phyloP scores from a whole-genome alignment of 2,113 vertebrate species.

The Alces alces region DNA sequence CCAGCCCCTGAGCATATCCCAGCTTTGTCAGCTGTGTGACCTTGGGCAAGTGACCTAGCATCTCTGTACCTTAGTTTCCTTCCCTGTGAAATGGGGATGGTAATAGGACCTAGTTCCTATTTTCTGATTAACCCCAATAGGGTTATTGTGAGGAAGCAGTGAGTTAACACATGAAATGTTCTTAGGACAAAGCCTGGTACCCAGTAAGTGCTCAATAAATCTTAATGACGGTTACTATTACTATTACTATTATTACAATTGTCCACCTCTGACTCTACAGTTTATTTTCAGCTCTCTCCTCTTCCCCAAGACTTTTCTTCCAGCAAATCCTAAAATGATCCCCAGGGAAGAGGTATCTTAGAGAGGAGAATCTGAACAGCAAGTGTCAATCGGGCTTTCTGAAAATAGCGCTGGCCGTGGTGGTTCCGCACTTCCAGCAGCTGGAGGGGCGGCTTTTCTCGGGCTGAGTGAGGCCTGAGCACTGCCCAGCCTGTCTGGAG shows the following conservation, averaged over 20 bases:
- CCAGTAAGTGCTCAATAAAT: neutral
- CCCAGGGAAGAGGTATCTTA: neutral
- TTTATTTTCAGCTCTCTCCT: neutral
- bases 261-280: neutral
- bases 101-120: neutral
- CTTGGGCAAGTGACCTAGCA: neutral
- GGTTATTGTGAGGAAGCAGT: neutral
- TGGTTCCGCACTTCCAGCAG: neutral
- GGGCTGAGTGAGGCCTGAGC: neutral
- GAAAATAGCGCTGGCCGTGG: rapidly evolving
- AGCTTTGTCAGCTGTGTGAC: neutral
- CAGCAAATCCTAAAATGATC: neutral
- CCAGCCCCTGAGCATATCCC: neutral
- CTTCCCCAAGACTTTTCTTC: neutral
- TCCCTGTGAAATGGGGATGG: neutral
- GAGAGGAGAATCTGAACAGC: neutral
- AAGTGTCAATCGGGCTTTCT: neutral
- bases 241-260: neutral
- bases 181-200: neutral
- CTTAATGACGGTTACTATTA: too few species aligned
- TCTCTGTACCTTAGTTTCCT: neutral
- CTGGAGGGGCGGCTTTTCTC: neutral
- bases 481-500: neutral
- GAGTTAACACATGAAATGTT: neutral
- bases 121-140: neutral